Percentiles rank a stretch among this genome's conserved stretches.
phyloP scores from a whole-genome alignment of 2,113 vertebrate species.

The Dasyornis broadbenti region DNA sequence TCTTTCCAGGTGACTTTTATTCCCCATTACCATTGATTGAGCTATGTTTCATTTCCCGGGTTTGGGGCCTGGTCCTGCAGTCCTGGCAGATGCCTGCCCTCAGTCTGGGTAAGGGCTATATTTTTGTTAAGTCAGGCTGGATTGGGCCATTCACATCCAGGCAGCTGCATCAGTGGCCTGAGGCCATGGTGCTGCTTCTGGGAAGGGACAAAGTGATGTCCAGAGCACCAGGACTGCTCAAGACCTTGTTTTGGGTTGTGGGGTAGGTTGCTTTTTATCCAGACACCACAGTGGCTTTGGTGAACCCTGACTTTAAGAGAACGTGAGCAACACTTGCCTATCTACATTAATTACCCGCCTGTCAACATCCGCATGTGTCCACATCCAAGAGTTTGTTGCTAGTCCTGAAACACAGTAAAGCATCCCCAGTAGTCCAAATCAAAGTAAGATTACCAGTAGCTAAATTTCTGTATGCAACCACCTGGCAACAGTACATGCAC shows the following conservation, averaged over 20 bases:
- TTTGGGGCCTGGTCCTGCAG: background rate
- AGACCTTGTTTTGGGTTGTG: background rate
- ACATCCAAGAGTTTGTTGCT: background rate
- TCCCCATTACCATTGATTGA: background rate
- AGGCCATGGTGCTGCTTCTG: background rate
- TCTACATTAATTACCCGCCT: rapidly evolving
- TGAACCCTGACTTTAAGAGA: background rate
- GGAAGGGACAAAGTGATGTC: background rate
- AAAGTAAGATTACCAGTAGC: background rate
- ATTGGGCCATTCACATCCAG: background rate
- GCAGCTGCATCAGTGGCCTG: background rate
- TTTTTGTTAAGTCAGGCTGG: background rate
- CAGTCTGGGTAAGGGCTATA: background rate
- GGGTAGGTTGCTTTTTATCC: rapidly evolving
- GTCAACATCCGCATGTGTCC: rapidly evolving
- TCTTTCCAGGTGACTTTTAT: conserved; percentile 21
- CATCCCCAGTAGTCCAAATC: background rate
- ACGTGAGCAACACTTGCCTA: background rate
- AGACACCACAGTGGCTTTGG: background rate
- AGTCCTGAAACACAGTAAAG: background rate
- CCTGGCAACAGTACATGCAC: background rate
- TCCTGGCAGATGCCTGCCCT: background rate
- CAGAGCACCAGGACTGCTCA: background rate
- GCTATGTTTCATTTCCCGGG: background rate
- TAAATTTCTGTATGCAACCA: background rate